Evolutionary conservation across 2,797 vertebrate species (phyloP).

Genomic region (Tinamus major): DNA sequence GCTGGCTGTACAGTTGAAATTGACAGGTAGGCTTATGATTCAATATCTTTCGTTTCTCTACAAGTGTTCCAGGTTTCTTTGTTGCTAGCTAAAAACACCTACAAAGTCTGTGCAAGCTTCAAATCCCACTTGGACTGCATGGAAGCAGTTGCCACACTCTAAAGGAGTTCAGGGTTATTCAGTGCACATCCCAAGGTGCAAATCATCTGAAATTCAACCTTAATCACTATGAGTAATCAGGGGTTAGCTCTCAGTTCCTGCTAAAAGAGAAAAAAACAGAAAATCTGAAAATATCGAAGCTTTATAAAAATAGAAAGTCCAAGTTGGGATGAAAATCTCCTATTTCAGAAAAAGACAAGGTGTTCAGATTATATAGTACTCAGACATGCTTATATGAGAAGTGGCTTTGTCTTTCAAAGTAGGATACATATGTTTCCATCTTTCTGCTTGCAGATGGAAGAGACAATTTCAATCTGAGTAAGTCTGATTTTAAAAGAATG

Average conservation of each 20-base stretch:
- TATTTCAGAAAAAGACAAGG: not conserved
- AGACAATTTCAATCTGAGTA: not conserved
- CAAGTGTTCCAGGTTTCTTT: not conserved
- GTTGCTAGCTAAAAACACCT: not conserved
- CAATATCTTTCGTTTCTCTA: not conserved
- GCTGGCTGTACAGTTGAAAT: not conserved
- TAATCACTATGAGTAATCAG: not conserved
- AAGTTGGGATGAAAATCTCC: not conserved
- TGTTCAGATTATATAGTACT: not conserved
- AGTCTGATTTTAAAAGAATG: not conserved
- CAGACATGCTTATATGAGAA: not conserved
- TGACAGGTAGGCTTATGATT: not conserved
- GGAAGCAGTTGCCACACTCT: not conserved
- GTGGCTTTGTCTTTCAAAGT: not conserved
- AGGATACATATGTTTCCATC: not conserved
- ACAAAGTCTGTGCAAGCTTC: not conserved
- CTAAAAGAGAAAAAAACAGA: not conserved
- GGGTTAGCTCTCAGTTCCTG: not conserved
- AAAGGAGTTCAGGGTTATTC: not conserved
- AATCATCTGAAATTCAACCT: slow-evolving; percentile 20
- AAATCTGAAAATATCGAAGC: not conserved
- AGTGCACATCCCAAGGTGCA: not conserved
- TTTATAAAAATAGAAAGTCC: not conserved
- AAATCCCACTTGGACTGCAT: not conserved
- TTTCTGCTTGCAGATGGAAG: not conserved